These are phyloP conservation scores for Clavelina lepadiformis DNA, from an alignment of 23 tunicate genomes.

Conservation along the genomic window DNA sequence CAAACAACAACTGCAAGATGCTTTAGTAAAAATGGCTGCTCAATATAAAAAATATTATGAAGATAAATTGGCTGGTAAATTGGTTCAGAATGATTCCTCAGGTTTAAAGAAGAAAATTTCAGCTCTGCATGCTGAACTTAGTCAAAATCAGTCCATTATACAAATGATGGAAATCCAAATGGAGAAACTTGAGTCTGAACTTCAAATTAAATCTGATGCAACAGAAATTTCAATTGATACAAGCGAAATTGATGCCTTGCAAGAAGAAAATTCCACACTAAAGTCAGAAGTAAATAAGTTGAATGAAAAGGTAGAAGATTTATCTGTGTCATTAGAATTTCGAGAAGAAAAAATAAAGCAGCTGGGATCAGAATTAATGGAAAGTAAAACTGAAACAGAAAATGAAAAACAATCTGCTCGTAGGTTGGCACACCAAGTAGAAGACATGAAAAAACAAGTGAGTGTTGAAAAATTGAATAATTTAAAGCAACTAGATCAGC, in stretches of 20 bases:
- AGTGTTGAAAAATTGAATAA: conserved; percentile 31
- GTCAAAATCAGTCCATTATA: conserved; percentile 44
- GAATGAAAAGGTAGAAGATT: conserved; percentile 52
- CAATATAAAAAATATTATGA: conserved; percentile 83
- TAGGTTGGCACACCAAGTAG: conserved; percentile 52
- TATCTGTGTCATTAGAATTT: conserved; percentile 25
- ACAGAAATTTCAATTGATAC: conserved; percentile 58
- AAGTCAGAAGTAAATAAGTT: conserved; percentile 35
- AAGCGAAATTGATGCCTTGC: conserved; percentile 54
- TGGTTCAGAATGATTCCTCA: conserved; percentile 33
- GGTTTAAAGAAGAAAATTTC: conserved; percentile 29
- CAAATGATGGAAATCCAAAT: conserved; percentile 81
- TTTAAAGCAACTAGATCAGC: conserved; percentile 45
- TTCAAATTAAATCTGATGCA: conserved; percentile 28
- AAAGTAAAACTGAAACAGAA: conserved; percentile 32
- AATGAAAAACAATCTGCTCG: conserved; percentile 39
- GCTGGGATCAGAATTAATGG: conserved; percentile 37
- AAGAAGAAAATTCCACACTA: conserved; percentile 42
- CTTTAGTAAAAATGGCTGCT: conserved; percentile 67
- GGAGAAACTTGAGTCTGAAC: conserved; percentile 47
- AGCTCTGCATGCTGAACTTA: conserved; percentile 39
- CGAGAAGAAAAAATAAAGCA: conserved; percentile 53
- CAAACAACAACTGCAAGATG: conserved; percentile 85
- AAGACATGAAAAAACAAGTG: conserved; percentile 44
- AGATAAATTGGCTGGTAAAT: conserved; percentile 63